Conservation (phyloP, 1,140 invertebrate species). For the Holcopasites calliopsidis region DNA sequence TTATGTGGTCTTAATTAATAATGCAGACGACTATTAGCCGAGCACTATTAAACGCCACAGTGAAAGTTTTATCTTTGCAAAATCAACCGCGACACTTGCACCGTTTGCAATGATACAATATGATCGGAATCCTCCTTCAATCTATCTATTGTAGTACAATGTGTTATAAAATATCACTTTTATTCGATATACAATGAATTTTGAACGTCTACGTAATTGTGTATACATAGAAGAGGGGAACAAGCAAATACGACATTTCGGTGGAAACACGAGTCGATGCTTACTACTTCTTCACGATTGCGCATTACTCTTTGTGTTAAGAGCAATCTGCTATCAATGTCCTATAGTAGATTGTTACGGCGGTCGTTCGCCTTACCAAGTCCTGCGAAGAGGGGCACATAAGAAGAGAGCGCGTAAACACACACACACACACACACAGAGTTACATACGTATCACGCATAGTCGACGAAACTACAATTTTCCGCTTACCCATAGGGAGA, state of each 20-base stretch:
- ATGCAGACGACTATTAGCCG: no score
- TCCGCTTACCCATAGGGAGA: conserved; percentile 68
- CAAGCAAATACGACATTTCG: neutral
- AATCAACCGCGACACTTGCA: no score
- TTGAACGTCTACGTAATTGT: neutral
- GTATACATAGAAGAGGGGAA: neutral
- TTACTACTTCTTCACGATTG: no score
- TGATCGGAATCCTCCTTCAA: neutral
- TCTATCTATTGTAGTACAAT: neutral
- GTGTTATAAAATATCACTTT: neutral
- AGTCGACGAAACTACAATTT: rapidly evolving
- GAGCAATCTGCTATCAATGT: no score
- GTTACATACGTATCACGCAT: neutral
- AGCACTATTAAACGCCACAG: no score
- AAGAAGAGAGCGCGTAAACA: no score
- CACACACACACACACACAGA: no score
- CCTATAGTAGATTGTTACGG: no score
- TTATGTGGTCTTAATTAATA: no score
- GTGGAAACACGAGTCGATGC: rapidly evolving
- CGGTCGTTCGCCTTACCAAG: no score
- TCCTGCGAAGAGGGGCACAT: neutral
- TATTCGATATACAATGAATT: neutral
- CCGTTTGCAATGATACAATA: neutral
- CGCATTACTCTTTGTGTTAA: no score
- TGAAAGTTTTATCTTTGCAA: no score